phyloP scores from a whole-genome alignment of 2,888 invertebrate genomes.

The Pyrocoelia pectoralis region DNA sequence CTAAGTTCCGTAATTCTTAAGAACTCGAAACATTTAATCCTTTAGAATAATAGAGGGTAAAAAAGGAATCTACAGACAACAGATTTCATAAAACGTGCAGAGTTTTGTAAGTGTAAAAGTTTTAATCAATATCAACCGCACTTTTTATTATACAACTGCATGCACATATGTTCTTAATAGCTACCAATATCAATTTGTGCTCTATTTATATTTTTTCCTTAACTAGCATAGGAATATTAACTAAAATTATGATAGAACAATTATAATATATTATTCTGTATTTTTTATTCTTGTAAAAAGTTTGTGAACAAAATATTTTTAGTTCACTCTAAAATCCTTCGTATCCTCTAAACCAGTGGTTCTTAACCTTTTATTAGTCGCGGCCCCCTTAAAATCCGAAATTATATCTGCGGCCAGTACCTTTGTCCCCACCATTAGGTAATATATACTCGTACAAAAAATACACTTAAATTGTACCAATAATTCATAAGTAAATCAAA shows the following conservation, averaged over 20 bases:
- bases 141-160: slow-evolving; percentile 10
- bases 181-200: not conserved
- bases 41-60: not conserved
- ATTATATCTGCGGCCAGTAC: too few species aligned
- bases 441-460: too few species aligned
- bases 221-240: not conserved
- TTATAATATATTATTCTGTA: too few species aligned
- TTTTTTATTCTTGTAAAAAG: not conserved
- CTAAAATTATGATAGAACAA: too few species aligned
- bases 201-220: not conserved
- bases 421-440: too few species aligned
- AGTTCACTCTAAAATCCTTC: too few species aligned
- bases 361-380: too few species aligned
- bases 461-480: too few species aligned
- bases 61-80: slow-evolving; percentile 1
- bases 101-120: slow-evolving; percentile 8
- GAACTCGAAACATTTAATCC: slow-evolving; percentile 6
- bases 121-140: slow-evolving; percentile 9
- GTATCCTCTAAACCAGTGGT: too few species aligned
- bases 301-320: not conserved
- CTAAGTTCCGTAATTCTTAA: slow-evolving; percentile 1
- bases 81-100: slow-evolving; percentile 7
- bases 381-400: too few species aligned
- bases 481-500: too few species aligned
- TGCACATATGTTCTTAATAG: slow-evolving; percentile 8